Conservation (phyloP, 2,113 vertebrate species). For the Poicephalus gulielmi region DNA sequence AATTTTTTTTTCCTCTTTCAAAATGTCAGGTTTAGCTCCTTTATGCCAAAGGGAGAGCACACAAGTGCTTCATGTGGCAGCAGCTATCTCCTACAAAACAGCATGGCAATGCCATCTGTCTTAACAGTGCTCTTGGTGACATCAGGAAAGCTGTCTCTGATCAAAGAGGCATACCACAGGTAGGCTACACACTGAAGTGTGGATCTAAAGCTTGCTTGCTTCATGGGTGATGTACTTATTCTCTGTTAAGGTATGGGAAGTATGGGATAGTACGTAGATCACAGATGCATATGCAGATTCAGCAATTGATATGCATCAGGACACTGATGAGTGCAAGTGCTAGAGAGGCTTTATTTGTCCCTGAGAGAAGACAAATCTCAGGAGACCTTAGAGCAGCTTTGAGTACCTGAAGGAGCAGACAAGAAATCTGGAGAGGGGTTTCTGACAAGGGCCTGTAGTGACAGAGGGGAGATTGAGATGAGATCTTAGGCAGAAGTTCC, state of each 20-base stretch:
- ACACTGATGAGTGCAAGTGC: not conserved
- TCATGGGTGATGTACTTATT: not conserved
- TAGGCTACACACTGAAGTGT: not conserved
- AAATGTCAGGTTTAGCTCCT: not conserved
- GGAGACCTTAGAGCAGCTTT: not conserved
- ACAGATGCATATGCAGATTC: not conserved
- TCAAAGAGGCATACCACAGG: not conserved
- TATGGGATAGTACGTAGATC: not conserved
- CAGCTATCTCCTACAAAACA: not conserved
- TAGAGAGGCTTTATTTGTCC: not conserved
- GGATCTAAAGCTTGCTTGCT: not conserved
- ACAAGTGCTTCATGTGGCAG: not conserved
- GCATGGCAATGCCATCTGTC: not conserved
- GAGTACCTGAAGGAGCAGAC: not conserved
- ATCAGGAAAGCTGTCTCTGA: not conserved
- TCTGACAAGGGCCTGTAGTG: not conserved
- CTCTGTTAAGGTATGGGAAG: not conserved
- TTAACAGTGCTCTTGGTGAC: not conserved
- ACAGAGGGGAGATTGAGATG: not conserved
- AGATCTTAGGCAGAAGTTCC: not conserved
- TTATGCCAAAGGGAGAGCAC: not conserved
- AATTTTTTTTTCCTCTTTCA: not conserved
- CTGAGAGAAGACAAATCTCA: not conserved
- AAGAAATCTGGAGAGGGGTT: not conserved
- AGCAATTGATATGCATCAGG: not conserved